These are phyloP conservation scores for Conops quadrifasciatus DNA, from an alignment of 2,888 invertebrate genomes.

Conservation along the genomic window DNA sequence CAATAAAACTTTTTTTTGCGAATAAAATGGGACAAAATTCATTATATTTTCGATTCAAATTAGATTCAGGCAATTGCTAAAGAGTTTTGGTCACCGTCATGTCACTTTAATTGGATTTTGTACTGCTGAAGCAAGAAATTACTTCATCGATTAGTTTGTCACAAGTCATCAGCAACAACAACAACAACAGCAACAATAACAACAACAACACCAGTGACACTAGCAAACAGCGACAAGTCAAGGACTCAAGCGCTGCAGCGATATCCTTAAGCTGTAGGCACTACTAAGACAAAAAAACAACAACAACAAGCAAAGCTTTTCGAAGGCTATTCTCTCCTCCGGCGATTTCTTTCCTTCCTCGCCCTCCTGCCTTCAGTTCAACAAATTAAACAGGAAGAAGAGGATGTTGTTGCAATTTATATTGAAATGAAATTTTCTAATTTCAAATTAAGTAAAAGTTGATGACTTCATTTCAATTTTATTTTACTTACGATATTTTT, in stretches of 20 bases:
- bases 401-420: conserved; percentile 29
- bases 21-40: too few relatives aligned
- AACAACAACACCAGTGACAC: too few relatives aligned
- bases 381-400: neutral
- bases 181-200: neutral
- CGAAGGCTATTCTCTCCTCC: too few relatives aligned
- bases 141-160: conserved; percentile 41
- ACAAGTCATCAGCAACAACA: conserved; percentile 36
- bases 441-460: conserved; percentile 38
- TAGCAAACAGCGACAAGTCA: too few relatives aligned
- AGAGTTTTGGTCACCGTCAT: conserved; percentile 11
- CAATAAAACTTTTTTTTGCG: neutral
- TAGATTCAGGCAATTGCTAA: conserved; percentile 29
- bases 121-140: conserved; percentile 42
- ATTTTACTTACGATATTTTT: conserved; percentile 13
- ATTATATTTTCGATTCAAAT: conserved; percentile 10
- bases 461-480: conserved; percentile 37
- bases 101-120: conserved; percentile 40
- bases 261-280: conserved; percentile 21
- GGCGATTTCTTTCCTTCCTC: neutral
- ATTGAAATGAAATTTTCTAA: conserved; percentile 36
- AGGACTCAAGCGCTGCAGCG: too few relatives aligned
- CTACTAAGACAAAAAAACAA: neutral
- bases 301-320: too few relatives aligned
- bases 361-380: neutral